phyloP scores from a whole-genome alignment of 2,888 invertebrate genomes.

The Bombylius major region DNA sequence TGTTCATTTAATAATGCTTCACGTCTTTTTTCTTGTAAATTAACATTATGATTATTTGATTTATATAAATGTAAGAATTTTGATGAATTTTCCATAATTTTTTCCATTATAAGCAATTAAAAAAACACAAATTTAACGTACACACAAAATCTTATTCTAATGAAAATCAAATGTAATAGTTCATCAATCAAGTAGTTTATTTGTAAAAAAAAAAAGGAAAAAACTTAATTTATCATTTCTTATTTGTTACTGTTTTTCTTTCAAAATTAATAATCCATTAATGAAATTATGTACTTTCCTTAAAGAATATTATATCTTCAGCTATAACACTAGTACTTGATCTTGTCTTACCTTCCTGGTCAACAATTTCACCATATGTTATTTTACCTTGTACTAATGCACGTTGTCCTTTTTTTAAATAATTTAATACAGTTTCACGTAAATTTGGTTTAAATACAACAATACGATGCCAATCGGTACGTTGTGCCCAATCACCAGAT shows the following conservation, averaged over 20 bases:
- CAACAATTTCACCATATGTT: constrained; percentile 72
- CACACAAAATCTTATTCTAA: too few relatives aligned
- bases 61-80: constrained; percentile 6
- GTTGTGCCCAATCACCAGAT: constrained; percentile 65
- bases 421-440: constrained; percentile 64
- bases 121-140: too few relatives aligned
- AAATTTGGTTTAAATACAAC: constrained; percentile 76
- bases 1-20: constrained; percentile 23
- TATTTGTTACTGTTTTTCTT: neutral
- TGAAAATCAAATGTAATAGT: too few relatives aligned
- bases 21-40: constrained; percentile 24
- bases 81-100: neutral
- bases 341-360: constrained; percentile 57
- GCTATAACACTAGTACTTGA: constrained; percentile 71
- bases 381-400: constrained; percentile 70
- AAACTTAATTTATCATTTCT: neutral
- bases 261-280: neutral
- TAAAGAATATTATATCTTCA: constrained; percentile 76
- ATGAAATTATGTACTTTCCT: constrained; percentile 24
- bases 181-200: too few relatives aligned
- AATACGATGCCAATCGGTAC: constrained; percentile 86
- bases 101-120: neutral
- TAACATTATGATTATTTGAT: neutral
- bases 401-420: constrained; percentile 74
- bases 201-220: too few relatives aligned